Conservation (phyloP, 1,140 invertebrate species). For the Macrostomum lignano region DNA sequence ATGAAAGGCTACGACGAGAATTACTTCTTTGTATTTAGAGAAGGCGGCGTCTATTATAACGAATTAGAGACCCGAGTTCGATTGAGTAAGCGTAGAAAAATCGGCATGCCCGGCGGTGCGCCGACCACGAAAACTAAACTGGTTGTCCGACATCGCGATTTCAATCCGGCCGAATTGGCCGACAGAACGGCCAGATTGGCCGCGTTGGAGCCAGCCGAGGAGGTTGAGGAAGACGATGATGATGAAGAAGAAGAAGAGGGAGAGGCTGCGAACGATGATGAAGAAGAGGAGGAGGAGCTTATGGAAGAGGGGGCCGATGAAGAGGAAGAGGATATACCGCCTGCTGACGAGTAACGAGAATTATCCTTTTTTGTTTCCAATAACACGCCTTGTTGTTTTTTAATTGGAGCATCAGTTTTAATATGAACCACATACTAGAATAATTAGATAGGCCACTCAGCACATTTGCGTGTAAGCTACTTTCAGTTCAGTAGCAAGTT, state of each 20-base stretch:
- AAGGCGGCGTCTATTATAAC: conserved; percentile 71
- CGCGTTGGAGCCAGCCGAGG: conserved; percentile 3
- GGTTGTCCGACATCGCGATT: conserved; percentile 56
- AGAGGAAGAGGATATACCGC: too few relatives aligned
- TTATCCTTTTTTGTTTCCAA: too few relatives aligned
- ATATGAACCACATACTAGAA: too few relatives aligned
- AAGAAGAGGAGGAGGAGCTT: not conserved
- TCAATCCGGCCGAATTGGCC: conserved; percentile 49
- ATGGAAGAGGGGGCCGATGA: conserved; percentile 1
- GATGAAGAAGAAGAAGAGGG: not conserved
- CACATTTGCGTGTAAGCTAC: too few relatives aligned
- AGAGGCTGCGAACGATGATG: not conserved
- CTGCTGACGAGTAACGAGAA: too few relatives aligned
- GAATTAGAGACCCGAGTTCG: conserved; percentile 77
- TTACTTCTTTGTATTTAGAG: conserved; percentile 72
- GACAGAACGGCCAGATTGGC: not conserved
- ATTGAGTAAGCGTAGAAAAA: conserved; percentile 51
- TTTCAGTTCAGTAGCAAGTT: too few relatives aligned
- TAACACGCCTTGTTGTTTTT: too few relatives aligned
- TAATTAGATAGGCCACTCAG: too few relatives aligned
- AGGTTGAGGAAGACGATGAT: conserved; percentile 2
- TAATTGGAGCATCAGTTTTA: too few relatives aligned
- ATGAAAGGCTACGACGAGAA: conserved; percentile 92
- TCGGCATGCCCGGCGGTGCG: conserved; percentile 19
- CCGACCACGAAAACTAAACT: conserved; percentile 43